A percentile compares a stretch with the other conserved stretches of the same genome.
Conservation (phyloP, 2,797 vertebrate species). For the Hipposideros larvatus region DNA sequence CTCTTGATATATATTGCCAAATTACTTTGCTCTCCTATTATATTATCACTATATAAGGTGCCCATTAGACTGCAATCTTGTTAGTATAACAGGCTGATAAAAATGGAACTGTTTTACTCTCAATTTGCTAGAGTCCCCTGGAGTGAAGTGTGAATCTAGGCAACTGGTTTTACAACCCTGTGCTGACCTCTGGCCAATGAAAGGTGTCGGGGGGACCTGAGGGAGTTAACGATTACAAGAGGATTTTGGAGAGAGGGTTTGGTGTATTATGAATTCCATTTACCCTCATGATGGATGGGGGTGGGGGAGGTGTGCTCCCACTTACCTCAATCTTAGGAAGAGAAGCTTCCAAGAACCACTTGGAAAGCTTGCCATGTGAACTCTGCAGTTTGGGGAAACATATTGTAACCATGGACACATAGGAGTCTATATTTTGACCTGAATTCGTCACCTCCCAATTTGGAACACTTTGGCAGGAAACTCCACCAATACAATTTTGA, state of each 20-base stretch:
- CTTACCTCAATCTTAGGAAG: background rate
- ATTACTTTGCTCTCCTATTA: background rate
- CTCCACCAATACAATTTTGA: background rate
- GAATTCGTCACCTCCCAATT: background rate
- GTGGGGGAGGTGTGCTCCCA: background rate
- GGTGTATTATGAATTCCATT: background rate
- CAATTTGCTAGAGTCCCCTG: background rate
- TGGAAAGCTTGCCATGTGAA: background rate
- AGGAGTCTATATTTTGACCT: background rate
- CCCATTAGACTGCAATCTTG: background rate
- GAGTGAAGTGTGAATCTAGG: background rate
- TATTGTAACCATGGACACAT: background rate
- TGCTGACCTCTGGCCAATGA: background rate
- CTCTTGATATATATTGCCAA: background rate
- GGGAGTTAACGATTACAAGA: background rate
- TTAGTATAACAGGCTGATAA: background rate
- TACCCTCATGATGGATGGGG: background rate
- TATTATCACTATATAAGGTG: background rate
- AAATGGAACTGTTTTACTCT: background rate
- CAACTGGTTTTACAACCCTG: background rate
- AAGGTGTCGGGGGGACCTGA: background rate
- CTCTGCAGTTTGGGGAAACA: background rate
- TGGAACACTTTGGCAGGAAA: conserved; percentile 30
- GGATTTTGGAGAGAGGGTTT: background rate
- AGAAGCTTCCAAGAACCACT: background rate